These are phyloP conservation scores for Ibidorhyncha struthersii DNA, from an alignment of 2,113 vertebrate genomes.

Conservation along the genomic window DNA sequence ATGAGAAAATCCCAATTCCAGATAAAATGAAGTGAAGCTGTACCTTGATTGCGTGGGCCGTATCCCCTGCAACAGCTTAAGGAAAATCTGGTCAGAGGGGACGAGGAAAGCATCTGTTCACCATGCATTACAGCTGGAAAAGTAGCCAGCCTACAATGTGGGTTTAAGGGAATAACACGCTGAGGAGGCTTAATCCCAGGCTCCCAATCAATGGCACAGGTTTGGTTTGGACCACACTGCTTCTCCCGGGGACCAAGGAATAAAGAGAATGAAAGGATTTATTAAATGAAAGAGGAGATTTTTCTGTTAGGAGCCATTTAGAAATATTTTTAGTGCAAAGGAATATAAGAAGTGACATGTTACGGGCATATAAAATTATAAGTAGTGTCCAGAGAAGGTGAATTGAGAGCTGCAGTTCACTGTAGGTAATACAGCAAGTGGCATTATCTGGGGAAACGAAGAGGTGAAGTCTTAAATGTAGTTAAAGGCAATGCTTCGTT, in stretches of 20 bases:
- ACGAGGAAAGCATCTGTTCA: background rate
- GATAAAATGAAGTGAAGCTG: background rate
- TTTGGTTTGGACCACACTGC: background rate
- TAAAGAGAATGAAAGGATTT: background rate
- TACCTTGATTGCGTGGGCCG: background rate
- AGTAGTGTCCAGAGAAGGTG: conserved; percentile 15
- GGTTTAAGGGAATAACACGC: background rate
- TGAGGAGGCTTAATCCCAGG: background rate
- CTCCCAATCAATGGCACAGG: accelerated
- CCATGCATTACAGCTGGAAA: background rate
- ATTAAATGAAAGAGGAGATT: background rate
- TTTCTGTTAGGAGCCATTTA: background rate
- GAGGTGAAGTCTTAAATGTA: background rate
- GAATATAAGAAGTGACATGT: background rate
- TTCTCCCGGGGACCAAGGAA: background rate
- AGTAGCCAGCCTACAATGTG: background rate
- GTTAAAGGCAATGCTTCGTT: background rate
- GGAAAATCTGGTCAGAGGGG: background rate
- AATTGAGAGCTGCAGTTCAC: background rate
- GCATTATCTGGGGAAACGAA: accelerated
- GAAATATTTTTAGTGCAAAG: background rate
- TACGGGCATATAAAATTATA: conserved; percentile 18
- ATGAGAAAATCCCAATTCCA: background rate
- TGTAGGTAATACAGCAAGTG: background rate
- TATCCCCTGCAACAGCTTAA: background rate